These are phyloP conservation scores for Glaucopsyche alexis DNA, from an alignment of 2,888 invertebrate species.

Conservation along the genomic window DNA sequence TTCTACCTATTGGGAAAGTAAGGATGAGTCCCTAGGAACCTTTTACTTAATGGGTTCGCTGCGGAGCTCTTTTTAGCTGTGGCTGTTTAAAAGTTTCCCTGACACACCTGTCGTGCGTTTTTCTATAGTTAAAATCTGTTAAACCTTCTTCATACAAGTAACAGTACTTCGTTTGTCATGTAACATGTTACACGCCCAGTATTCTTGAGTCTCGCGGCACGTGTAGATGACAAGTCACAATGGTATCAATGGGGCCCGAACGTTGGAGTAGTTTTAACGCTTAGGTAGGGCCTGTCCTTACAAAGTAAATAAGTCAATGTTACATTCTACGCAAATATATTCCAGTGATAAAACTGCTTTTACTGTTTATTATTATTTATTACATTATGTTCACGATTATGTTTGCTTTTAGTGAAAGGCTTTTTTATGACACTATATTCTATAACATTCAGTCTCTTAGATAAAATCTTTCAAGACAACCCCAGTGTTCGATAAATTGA, in stretches of 20 bases:
- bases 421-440: background rate
- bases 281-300: background rate
- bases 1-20: background rate
- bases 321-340: constrained; percentile 2
- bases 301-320: background rate
- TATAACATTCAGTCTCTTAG: background rate
- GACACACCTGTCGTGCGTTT: too few relatives aligned
- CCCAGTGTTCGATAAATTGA: too few relatives aligned
- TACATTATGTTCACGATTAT: background rate
- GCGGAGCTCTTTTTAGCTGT: too few relatives aligned
- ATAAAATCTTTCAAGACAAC: too few relatives aligned
- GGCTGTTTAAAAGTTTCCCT: too few relatives aligned
- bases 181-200: too few relatives aligned
- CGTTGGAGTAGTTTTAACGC: background rate
- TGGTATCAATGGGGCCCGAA: background rate
- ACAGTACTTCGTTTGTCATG: too few relatives aligned
- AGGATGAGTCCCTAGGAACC: background rate
- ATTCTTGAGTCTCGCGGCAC: too few relatives aligned
- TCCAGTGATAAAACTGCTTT: constrained; percentile 3
- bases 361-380: constrained; percentile 16
- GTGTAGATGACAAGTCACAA: too few relatives aligned
- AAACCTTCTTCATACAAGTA: too few relatives aligned
- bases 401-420: background rate
- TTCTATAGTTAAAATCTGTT: too few relatives aligned
- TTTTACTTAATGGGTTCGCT: too few relatives aligned